phyloP scores from a whole-genome alignment of 2,888 invertebrate genomes.

The Acleris laterana region DNA sequence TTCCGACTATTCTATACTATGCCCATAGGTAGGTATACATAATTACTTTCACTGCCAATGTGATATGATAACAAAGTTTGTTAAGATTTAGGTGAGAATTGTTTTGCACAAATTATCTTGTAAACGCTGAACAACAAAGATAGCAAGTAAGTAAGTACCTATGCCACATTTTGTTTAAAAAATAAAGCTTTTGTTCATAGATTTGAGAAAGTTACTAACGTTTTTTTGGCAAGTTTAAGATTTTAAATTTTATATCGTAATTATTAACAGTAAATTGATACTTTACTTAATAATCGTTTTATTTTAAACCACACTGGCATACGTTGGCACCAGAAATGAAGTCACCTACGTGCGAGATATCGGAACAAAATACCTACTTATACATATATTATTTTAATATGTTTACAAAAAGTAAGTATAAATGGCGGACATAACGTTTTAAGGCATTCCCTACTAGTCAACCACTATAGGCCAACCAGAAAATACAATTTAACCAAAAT shows the following conservation, averaged over 20 bases:
- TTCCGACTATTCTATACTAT: background rate
- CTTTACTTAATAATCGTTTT: conserved; percentile 56
- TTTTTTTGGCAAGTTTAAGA: conserved; percentile 15
- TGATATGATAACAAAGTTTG: conserved; percentile 22
- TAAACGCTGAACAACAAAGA: background rate
- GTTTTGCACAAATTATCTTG: conserved; percentile 5
- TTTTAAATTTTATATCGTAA: conserved; percentile 61
- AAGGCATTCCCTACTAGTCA: no score
- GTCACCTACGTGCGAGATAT: no score
- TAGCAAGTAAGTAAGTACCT: background rate
- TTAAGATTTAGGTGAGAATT: conserved; percentile 6
- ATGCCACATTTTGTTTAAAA: background rate
- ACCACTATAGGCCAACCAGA: no score
- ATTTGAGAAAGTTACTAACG: conserved; percentile 17
- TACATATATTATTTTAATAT: no score
- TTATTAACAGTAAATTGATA: conserved; percentile 68
- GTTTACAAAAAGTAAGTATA: no score
- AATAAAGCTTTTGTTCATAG: background rate
- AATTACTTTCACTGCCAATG: conserved; percentile 3
- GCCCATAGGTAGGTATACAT: background rate
- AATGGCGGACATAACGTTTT: no score
- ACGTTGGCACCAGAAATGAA: no score
- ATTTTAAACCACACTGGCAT: conserved; percentile 29
- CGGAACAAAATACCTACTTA: no score
- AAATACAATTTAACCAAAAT: no score